Percentiles rank a stretch among this genome's conserved stretches.
Conservation (phyloP, 2,888 invertebrate genomes). For the Philaethria dido region DNA sequence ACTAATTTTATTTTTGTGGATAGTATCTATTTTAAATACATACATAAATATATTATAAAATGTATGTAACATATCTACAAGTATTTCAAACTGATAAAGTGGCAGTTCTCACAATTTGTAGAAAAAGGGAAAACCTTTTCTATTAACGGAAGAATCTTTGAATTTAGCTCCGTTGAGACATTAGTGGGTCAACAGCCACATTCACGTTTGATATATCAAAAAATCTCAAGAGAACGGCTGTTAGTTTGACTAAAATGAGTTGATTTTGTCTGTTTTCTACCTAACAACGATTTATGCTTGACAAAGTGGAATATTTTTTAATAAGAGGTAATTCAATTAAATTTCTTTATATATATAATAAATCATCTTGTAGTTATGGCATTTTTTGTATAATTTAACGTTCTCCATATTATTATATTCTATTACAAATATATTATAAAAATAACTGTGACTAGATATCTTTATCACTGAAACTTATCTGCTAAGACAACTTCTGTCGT, state of each 20-base stretch:
- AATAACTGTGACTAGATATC: slow-evolving; percentile 4
- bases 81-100: background rate
- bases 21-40: background rate
- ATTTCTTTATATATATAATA: too few species aligned
- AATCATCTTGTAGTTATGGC: too few species aligned
- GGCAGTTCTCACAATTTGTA: background rate
- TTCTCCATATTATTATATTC: too few species aligned
- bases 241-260: slow-evolving; percentile 10
- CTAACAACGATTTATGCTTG: background rate
- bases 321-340: too few species aligned
- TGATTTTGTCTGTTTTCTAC: background rate
- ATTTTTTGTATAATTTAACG: slow-evolving; percentile 4
- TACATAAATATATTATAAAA: background rate
- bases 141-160: slow-evolving; percentile 17
- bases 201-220: slow-evolving; percentile 18
- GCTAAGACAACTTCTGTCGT: slow-evolving; percentile 9
- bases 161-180: slow-evolving; percentile 16
- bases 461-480: slow-evolving; percentile 15
- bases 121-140: slow-evolving; percentile 15
- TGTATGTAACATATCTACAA: background rate
- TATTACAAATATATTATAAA: too few species aligned
- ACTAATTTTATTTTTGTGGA: background rate
- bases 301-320: too few species aligned
- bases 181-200: slow-evolving; percentile 13
- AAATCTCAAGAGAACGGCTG: slow-evolving; percentile 10